Percentiles rank a stretch among this genome's conserved stretches.
Conservation (phyloP, 2,113 vertebrate genomes). For the Myocastor coypus region DNA sequence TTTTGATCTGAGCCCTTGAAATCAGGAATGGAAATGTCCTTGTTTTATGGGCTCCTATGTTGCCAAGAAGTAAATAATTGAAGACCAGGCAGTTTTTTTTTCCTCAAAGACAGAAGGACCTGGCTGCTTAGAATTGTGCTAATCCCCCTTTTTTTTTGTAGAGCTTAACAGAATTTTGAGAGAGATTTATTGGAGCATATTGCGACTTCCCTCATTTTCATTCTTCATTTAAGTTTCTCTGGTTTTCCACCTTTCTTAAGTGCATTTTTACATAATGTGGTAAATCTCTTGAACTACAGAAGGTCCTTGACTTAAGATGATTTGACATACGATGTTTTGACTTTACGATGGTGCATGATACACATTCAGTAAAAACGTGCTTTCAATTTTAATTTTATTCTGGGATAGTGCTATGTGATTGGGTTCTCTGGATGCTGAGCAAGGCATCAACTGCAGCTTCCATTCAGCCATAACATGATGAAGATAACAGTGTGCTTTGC, state of each 20-base stretch:
- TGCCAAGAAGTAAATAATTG: conserved; percentile 70
- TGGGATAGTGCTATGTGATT: not conserved
- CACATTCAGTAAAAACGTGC: not conserved
- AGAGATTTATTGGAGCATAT: not conserved
- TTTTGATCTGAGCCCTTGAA: conserved; percentile 69
- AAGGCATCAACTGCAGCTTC: too few species aligned
- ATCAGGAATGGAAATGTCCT: conserved; percentile 66
- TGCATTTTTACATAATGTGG: not conserved
- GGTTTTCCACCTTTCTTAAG: not conserved
- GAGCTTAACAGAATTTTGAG: not conserved
- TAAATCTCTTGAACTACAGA: not conserved
- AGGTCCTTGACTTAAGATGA: not conserved
- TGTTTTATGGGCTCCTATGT: conserved; percentile 57
- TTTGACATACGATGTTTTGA: not conserved
- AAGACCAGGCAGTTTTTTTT: not conserved
- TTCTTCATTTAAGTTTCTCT: not conserved
- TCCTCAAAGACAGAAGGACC: conserved; percentile 4
- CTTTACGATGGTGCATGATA: not conserved
- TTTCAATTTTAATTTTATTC: not conserved
- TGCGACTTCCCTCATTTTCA: not conserved
- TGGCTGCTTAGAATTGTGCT: not conserved
- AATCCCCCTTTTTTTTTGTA: not conserved
- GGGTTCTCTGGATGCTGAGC: not conserved
- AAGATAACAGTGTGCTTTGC: too few species aligned
- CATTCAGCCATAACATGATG: not conserved